Conservation (phyloP, 2,113 vertebrate species). For the Guaruba guarouba region DNA sequence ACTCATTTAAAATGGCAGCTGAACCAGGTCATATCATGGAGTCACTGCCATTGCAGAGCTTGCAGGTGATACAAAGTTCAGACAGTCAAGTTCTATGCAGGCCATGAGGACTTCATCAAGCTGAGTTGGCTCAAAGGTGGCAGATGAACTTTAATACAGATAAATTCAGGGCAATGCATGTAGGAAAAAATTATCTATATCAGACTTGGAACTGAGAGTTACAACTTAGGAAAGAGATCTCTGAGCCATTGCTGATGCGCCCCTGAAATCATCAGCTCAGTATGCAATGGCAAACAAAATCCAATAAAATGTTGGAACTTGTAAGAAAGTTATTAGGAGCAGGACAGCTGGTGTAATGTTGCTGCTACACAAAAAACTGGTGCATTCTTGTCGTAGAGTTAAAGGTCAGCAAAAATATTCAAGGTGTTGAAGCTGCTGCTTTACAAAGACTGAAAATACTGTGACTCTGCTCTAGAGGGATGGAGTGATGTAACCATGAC, state of each 20-base stretch:
- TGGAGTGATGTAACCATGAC: not conserved
- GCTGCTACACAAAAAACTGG: not conserved
- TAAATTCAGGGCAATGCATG: not conserved
- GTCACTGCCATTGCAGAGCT: not conserved
- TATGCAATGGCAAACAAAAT: constrained; percentile 1
- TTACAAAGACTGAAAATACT: not conserved
- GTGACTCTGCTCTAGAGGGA: not conserved
- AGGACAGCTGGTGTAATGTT: not conserved
- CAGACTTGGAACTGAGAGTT: not conserved
- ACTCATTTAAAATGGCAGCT: not conserved
- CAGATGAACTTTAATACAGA: not conserved
- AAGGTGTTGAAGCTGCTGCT: not conserved
- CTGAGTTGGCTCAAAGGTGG: not conserved
- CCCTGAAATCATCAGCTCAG: constrained; percentile 25
- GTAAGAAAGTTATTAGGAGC: not conserved
- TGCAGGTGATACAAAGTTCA: not conserved
- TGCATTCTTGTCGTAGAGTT: not conserved
- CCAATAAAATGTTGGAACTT: not conserved
- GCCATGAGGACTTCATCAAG: not conserved
- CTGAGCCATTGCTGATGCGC: not conserved
- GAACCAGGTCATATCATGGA: not conserved
- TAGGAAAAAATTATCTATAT: constrained; percentile 18
- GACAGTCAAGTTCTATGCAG: not conserved
- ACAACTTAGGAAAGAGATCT: not conserved
- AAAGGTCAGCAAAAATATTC: not conserved